Evolutionary conservation across 2,113 vertebrate species (phyloP).

Genomic region (Oxyura jamaicensis): DNA sequence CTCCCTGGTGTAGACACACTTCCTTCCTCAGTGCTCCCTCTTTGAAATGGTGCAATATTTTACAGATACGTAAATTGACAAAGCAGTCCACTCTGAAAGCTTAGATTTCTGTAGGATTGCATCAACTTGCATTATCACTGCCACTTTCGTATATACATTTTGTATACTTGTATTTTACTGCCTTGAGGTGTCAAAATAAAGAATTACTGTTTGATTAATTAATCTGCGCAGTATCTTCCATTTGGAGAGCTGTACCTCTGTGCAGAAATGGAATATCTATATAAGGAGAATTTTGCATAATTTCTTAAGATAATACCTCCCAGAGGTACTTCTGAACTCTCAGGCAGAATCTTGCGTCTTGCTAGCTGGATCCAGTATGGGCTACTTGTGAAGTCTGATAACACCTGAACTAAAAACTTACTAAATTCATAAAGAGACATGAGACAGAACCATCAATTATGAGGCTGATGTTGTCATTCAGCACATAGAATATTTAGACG

Average conservation of each 20-base stretch:
- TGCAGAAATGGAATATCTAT: background rate
- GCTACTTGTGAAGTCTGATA: background rate
- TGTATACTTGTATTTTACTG: slow-evolving; percentile 63
- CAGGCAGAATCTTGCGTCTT: background rate
- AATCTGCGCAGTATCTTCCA: background rate
- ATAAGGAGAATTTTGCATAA: background rate
- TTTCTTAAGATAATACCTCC: background rate
- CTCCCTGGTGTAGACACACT: background rate
- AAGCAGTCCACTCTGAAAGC: background rate
- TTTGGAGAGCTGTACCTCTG: background rate
- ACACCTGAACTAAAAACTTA: background rate
- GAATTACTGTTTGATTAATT: slow-evolving; percentile 44
- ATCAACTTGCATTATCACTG: slow-evolving; percentile 58
- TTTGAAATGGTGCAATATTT: slow-evolving; percentile 41
- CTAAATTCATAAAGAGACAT: background rate
- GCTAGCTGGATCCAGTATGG: background rate
- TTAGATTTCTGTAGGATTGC: slow-evolving; percentile 25
- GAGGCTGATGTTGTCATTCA: background rate
- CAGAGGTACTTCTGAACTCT: background rate
- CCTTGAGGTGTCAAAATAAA: slow-evolving; percentile 75
- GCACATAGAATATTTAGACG: background rate
- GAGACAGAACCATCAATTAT: background rate
- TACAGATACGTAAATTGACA: background rate
- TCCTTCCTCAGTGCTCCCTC: slow-evolving; percentile 8
- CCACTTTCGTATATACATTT: slow-evolving; percentile 51